Evolutionary conservation across 2,888 invertebrate genomes (phyloP).

Genomic region (Galerucella nymphaeae): DNA sequence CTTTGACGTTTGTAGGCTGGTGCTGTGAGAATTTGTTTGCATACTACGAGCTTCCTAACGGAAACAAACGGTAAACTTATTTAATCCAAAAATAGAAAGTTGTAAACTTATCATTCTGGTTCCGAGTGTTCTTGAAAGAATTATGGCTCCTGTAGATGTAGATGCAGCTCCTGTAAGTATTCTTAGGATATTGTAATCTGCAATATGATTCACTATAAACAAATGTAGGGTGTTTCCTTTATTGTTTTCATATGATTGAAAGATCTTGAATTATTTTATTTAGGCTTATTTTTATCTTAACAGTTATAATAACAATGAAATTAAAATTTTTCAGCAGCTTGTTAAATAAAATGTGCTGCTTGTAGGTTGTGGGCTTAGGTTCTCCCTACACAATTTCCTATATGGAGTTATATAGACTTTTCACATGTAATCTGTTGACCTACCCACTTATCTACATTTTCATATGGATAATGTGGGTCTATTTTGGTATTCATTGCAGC

Average conservation of each 20-base stretch:
- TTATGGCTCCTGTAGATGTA: slow-evolving; percentile 35
- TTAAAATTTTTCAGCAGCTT: not conserved
- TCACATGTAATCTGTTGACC: not conserved
- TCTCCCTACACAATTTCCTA: not conserved
- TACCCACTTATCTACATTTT: slow-evolving; percentile 11
- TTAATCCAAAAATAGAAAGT: slow-evolving; percentile 32
- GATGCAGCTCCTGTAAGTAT: slow-evolving; percentile 38
- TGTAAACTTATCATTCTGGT: slow-evolving; percentile 6
- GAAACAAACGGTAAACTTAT: slow-evolving; percentile 28
- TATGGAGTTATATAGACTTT: not conserved
- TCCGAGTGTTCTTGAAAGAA: slow-evolving; percentile 13
- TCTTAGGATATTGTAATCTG: slow-evolving; percentile 5
- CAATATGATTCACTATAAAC: slow-evolving; percentile 23
- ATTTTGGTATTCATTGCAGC: not conserved
- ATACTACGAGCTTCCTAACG: not conserved
- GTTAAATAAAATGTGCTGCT: not conserved
- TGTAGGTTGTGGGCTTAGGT: not conserved
- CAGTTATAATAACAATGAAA: not conserved
- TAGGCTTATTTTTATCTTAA: not conserved
- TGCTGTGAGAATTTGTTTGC: slow-evolving; percentile 6
- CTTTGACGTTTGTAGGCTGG: not conserved
- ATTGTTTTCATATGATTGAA: not conserved
- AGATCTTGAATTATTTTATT: not conserved
- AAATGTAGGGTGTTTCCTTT: slow-evolving; percentile 19
- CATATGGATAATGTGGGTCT: slow-evolving; percentile 2